Evolutionary conservation across 2,113 vertebrate species (phyloP).

Genomic region (Pionites leucogaster): DNA sequence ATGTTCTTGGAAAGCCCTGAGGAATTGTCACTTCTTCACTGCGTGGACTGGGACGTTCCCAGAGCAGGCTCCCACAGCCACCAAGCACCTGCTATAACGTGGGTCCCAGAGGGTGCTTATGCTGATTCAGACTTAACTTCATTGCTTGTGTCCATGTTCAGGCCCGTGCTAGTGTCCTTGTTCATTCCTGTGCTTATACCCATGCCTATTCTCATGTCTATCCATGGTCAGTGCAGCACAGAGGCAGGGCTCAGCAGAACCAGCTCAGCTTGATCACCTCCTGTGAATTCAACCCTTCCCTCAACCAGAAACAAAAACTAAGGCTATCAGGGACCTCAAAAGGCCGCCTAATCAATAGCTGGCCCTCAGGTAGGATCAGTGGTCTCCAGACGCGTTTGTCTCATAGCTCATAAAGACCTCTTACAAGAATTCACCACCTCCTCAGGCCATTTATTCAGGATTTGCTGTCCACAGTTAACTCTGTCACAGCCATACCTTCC

Average conservation of each 20-base stretch:
- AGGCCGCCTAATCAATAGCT: neutral
- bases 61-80: neutral
- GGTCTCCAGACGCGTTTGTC: neutral
- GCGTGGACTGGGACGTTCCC: neutral
- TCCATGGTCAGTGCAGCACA: neutral
- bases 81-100: neutral
- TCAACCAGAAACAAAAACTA: neutral
- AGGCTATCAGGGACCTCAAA: neutral
- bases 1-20: neutral
- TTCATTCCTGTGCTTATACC: neutral
- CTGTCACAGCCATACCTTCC: rapidly evolving
- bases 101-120: neutral
- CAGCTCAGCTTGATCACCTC: neutral
- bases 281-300: neutral
- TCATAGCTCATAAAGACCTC: neutral
- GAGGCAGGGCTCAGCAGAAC: neutral
- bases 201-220: rapidly evolving
- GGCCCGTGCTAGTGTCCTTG: neutral
- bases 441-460: neutral
- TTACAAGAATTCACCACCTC: neutral
- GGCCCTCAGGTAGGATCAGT: neutral
- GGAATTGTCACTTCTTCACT: neutral
- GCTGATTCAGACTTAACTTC: neutral
- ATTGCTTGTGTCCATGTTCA: neutral
- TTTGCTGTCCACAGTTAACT: neutral